These are phyloP conservation scores for Lycaon pictus DNA, from an alignment of 2,113 vertebrate species.

Conservation along the genomic window DNA sequence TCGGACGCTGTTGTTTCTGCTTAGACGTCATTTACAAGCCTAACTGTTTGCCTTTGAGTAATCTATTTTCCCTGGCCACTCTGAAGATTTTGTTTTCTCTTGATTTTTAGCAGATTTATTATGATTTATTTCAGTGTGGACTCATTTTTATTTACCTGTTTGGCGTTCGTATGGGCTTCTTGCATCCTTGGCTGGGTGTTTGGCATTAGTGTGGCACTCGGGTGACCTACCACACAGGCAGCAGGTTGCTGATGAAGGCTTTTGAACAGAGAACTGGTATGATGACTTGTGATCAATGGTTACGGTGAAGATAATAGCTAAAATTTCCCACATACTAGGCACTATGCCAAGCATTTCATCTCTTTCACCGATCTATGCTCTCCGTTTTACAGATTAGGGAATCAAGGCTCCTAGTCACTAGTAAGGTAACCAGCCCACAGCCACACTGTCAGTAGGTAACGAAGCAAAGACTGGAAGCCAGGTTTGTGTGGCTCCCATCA, in stretches of 20 bases:
- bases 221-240: accelerated
- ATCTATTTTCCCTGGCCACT: neutral
- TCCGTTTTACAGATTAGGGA: neutral
- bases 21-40: neutral
- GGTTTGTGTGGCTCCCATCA: neutral
- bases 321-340: accelerated
- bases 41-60: neutral
- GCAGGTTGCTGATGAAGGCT: accelerated
- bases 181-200: neutral
- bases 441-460: accelerated
- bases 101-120: neutral
- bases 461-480: neutral
- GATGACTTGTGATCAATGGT: accelerated
- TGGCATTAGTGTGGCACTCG: accelerated
- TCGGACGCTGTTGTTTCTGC: accelerated
- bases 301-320: accelerated
- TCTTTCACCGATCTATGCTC: neutral
- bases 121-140: neutral
- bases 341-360: neutral
- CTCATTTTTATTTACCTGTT: neutral
- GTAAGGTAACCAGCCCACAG: too few relatives aligned
- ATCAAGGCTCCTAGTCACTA: neutral
- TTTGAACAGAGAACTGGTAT: accelerated
- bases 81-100: neutral
- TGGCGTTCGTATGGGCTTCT: neutral